These are phyloP conservation scores for Carduelis carduelis DNA, from an alignment of 2,797 vertebrate genomes.

Conservation along the genomic window DNA sequence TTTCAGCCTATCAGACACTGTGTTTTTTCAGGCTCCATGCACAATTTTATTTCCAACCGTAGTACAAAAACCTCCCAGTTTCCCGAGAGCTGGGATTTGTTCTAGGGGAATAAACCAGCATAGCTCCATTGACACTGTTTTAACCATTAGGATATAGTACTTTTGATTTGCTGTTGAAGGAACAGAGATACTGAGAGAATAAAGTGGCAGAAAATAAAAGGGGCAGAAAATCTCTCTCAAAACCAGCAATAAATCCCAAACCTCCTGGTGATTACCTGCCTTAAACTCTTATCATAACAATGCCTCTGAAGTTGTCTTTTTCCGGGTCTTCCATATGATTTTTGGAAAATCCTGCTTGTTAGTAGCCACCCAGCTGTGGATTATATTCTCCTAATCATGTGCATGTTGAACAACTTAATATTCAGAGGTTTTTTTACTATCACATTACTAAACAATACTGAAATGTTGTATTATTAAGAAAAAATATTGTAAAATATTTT, in stretches of 20 bases:
- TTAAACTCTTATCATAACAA: neutral
- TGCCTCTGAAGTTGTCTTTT: neutral
- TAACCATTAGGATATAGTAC: neutral
- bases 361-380: neutral
- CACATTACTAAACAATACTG: neutral
- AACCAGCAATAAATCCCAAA: neutral
- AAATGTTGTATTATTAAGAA: neutral
- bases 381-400: neutral
- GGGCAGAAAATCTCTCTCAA: neutral
- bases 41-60: neutral
- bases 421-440: neutral
- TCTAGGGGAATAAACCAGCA: neutral
- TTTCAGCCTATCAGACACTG: neutral
- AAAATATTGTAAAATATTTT: neutral
- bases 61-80: neutral
- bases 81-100: neutral
- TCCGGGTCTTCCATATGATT: neutral
- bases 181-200: neutral
- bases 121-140: neutral
- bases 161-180: neutral
- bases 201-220: slow-evolving; percentile 9
- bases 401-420: neutral
- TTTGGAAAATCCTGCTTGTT: neutral
- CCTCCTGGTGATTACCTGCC: neutral
- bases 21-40: neutral